Percentiles rank a stretch among this genome's conserved stretches.
phyloP scores from a whole-genome alignment of 2,113 vertebrate species.

The human region DNA sequence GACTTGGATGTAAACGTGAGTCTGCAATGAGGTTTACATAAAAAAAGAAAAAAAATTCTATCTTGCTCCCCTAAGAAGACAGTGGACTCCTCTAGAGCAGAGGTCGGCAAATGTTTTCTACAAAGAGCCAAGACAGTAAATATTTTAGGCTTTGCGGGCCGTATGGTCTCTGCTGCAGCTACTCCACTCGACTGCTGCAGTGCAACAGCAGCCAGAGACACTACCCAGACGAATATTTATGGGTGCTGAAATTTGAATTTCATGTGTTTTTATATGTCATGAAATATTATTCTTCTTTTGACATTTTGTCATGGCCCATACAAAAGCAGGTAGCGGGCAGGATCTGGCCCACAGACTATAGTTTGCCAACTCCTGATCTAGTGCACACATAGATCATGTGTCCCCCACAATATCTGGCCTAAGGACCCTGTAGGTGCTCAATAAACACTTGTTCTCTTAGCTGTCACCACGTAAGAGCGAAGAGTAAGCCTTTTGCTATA shows the following conservation, averaged over 20 bases:
- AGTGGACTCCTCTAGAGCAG: not conserved
- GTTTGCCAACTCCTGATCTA: not conserved
- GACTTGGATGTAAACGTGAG: not conserved
- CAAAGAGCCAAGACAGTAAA: not conserved
- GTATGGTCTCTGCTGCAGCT: not conserved
- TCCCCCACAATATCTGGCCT: not conserved
- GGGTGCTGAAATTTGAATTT: not conserved
- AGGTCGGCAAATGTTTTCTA: not conserved
- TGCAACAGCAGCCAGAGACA: not conserved
- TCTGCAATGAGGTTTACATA: not conserved
- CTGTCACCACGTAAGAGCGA: not conserved
- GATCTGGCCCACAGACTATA: not conserved
- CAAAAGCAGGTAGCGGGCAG: not conserved
- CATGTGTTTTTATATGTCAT: not conserved
- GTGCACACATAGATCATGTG: rapidly evolving
- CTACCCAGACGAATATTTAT: not conserved
- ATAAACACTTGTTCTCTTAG: slow-evolving; percentile 41
- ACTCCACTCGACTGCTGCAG: not conserved
- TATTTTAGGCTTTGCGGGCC: not conserved
- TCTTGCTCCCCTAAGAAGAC: not conserved
- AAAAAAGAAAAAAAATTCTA: not conserved
- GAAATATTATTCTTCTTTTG: not conserved
- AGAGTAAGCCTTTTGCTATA: slow-evolving; percentile 42
- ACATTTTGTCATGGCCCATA: not conserved
- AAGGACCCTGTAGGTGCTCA: not conserved